Percentiles rank a stretch among this genome's conserved stretches.
Conservation (phyloP, 1,140 invertebrate genomes). For the Drosophila ficusphila region DNA sequence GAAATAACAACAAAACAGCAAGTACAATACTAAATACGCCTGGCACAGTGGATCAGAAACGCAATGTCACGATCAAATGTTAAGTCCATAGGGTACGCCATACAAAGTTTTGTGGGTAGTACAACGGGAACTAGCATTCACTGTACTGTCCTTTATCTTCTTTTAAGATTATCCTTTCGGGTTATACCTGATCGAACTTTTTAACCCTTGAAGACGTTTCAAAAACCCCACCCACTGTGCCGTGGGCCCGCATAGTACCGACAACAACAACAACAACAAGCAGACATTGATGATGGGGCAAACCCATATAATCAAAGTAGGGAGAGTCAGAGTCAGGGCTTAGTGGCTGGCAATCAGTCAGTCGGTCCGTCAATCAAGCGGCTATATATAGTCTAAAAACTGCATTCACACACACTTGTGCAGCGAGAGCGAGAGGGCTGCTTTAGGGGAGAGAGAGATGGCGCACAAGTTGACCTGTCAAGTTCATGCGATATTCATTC, state of each 20-base stretch:
- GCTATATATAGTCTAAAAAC: conserved; percentile 30
- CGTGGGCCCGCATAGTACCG: conserved; percentile 20
- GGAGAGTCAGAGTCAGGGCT: conserved; percentile 49
- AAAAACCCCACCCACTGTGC: background rate
- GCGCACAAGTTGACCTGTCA: conserved; percentile 40
- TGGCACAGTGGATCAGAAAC: conserved; percentile 1
- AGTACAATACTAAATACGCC: background rate
- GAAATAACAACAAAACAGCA: conserved; percentile 1
- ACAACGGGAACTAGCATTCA: too few relatives aligned
- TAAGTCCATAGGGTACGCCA: too few relatives aligned
- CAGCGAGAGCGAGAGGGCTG: background rate
- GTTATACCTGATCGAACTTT: too few relatives aligned
- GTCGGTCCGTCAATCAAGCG: conserved; percentile 38
- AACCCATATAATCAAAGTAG: conserved; percentile 48
- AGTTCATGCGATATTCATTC: conserved; percentile 46
- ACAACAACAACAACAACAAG: conserved; percentile 27
- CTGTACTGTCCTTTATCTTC: too few relatives aligned
- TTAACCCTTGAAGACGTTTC: background rate
- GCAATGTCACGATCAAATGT: too few relatives aligned
- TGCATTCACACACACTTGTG: conserved; percentile 9
- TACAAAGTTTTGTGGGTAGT: too few relatives aligned
- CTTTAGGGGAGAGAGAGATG: background rate
- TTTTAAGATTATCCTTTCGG: too few relatives aligned
- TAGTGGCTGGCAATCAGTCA: conserved; percentile 54
- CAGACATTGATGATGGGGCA: conserved; percentile 46